Evolutionary conservation across 2,113 vertebrate genomes (phyloP), one percentile per base, ranked within the genome.

Genomic region (Hypomesus transpacificus): DNA sequence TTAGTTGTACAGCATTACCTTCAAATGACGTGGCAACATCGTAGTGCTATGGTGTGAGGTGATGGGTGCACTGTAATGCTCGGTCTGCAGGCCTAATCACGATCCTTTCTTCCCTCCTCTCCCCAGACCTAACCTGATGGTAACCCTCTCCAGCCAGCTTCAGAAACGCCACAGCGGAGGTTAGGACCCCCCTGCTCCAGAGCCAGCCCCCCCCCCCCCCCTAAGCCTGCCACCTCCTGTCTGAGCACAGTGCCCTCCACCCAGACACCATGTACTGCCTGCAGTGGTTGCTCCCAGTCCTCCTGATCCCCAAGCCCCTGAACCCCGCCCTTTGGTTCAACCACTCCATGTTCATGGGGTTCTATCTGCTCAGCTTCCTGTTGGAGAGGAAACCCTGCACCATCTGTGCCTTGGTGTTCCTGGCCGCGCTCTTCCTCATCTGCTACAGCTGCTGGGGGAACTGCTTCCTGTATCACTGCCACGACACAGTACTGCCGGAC

Each of bases 361-460:
- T 99, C 92, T 99, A 99, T 89, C 91, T 99, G 89, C 96, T 99
- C 85, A 99, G 97, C 92, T 99, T 99, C 89, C 92, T 99, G 81
- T 89, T 99, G 94, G 97, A 99, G 89, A 94, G 97, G 90, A 98
- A 98, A 86, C 97, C 97, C 79, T 99, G 97, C 92, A 99, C 97
- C 3, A 99, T 99, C 85, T 99, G 97, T 92, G 97, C 97, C 93
- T 93, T 99, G 93, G 96, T 99, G 83, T 99, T 99, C 90, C 93
- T 99, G 75, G 97, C 96, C 59, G 97, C 97, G 68, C 89, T 99
- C 1, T 96, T 98, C 75, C 97, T 99, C 81, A 95, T 99, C 91
- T 99, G 97, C 92, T 99, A 99, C 88, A 99, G 97, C 86, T 99
- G 97, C 89, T 99, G 97, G 97, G 97, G 97, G 56, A 99, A 98